Percentiles rank a stretch among this genome's conserved stretches.
Conservation (phyloP, 2,113 vertebrate species). For the Tor tambroides region DNA sequence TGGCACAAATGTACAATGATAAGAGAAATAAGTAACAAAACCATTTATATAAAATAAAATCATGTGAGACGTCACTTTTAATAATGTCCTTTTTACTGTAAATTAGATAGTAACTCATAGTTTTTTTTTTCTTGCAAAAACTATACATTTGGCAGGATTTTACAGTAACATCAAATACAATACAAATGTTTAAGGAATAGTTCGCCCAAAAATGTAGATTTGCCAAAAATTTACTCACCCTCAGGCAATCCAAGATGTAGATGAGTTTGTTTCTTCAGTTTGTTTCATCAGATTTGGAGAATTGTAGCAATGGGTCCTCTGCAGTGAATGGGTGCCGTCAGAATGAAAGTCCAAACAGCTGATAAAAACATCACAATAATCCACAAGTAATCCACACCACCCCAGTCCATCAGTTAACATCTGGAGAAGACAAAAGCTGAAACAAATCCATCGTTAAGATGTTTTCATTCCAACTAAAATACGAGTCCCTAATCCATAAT, state of each 20-base stretch:
- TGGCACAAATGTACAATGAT: not conserved
- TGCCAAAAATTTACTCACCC: not conserved
- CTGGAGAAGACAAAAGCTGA: not conserved
- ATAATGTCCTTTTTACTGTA: not conserved
- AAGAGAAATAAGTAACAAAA: not conserved
- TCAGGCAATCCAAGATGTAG: not conserved
- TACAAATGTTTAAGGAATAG: not conserved
- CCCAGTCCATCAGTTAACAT: not conserved
- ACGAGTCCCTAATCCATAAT: no score
- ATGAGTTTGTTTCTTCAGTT: not conserved
- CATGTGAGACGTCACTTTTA: no score
- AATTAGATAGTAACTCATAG: not conserved
- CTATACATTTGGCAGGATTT: not conserved
- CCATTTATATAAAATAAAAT: not conserved
- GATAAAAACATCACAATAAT: not conserved
- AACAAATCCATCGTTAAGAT: not conserved
- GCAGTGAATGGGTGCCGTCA: not conserved
- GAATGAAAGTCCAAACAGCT: not conserved
- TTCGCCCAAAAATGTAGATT: not conserved
- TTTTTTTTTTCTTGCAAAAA: no score
- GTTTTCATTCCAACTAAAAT: no score
- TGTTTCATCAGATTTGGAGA: not conserved
- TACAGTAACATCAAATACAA: not conserved
- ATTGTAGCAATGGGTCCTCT: not conserved
- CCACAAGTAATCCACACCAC: not conserved